Conservation (phyloP, 2,797 vertebrate genomes). For the Staurois parvus region DNA sequence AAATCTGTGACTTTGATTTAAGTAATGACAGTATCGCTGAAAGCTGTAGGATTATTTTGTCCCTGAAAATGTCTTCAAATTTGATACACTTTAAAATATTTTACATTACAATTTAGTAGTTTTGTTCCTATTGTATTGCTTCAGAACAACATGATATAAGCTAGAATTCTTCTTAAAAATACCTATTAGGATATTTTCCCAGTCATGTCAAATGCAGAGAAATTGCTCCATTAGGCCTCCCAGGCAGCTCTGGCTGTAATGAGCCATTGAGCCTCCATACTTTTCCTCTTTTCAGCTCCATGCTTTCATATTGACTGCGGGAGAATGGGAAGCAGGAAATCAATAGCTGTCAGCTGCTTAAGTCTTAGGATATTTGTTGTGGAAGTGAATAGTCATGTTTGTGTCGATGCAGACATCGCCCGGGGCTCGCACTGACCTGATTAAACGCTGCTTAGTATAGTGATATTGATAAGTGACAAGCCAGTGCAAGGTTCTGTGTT, state of each 20-base stretch:
- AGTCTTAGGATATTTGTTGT: slow-evolving; percentile 68
- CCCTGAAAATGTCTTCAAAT: too few relatives aligned
- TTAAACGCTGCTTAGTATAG: slow-evolving; percentile 60
- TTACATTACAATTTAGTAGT: too few relatives aligned
- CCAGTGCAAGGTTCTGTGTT: slow-evolving; percentile 46
- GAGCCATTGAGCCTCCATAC: slow-evolving; percentile 6
- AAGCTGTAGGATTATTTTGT: too few relatives aligned
- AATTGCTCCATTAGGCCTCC: slow-evolving; percentile 35
- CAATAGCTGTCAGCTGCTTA: slow-evolving; percentile 64
- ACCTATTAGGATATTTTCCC: too few relatives aligned
- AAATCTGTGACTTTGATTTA: too few relatives aligned
- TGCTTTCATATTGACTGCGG: slow-evolving; percentile 62
- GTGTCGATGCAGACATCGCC: slow-evolving; percentile 52
- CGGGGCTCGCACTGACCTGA: slow-evolving; percentile 50
- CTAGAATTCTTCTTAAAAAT: too few relatives aligned
- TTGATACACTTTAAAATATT: too few relatives aligned
- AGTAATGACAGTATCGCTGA: too few relatives aligned
- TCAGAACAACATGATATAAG: too few relatives aligned
- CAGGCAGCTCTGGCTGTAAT: slow-evolving; percentile 19
- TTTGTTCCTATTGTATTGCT: too few relatives aligned
- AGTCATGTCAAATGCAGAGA: slow-evolving; percentile 2
- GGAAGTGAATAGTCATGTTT: slow-evolving; percentile 67
- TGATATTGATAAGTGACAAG: slow-evolving; percentile 62
- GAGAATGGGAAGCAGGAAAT: slow-evolving; percentile 61
- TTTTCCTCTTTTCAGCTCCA: slow-evolving; percentile 5